Evolutionary conservation across 2,797 vertebrate species (phyloP).

Genomic region (Dromococcyx pavoninus): DNA sequence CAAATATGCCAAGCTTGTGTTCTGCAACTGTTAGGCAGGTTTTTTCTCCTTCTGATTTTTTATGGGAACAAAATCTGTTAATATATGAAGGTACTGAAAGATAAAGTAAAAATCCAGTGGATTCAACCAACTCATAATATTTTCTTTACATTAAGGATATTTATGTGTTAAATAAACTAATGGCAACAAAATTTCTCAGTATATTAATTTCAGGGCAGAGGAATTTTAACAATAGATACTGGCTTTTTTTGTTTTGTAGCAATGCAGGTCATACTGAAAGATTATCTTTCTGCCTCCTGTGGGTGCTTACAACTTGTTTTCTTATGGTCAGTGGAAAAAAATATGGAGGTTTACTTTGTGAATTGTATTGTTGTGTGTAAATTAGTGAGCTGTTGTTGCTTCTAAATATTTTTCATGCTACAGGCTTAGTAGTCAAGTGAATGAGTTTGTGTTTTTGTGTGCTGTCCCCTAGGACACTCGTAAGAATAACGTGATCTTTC

Average conservation of each 20-base stretch:
- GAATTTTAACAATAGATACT: neutral
- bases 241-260: constrained; percentile 56
- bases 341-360: constrained; percentile 27
- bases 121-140: neutral
- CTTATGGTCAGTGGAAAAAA: neutral
- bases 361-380: constrained; percentile 16
- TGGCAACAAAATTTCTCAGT: neutral
- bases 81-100: constrained; percentile 10
- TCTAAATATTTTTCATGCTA: constrained; percentile 49
- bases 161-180: constrained; percentile 4
- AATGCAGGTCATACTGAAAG: constrained; percentile 34
- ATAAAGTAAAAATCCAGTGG: constrained; percentile 6
- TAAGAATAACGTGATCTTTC: neutral
- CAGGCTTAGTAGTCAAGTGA: constrained; percentile 34
- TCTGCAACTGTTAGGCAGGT: constrained; percentile 55
- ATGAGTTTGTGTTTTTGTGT: constrained; percentile 27
- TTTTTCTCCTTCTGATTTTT: constrained; percentile 40
- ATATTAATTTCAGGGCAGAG: neutral
- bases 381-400: constrained; percentile 51
- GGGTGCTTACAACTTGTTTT: constrained; percentile 23
- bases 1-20: constrained; percentile 66
- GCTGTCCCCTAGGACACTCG: neutral
- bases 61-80: constrained; percentile 59
- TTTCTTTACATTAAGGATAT: neutral
- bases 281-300: neutral